Percentiles rank a stretch among this genome's conserved stretches.
Evolutionary conservation across 2,113 vertebrate species (phyloP).

Genomic region (Amphiprion percula): DNA sequence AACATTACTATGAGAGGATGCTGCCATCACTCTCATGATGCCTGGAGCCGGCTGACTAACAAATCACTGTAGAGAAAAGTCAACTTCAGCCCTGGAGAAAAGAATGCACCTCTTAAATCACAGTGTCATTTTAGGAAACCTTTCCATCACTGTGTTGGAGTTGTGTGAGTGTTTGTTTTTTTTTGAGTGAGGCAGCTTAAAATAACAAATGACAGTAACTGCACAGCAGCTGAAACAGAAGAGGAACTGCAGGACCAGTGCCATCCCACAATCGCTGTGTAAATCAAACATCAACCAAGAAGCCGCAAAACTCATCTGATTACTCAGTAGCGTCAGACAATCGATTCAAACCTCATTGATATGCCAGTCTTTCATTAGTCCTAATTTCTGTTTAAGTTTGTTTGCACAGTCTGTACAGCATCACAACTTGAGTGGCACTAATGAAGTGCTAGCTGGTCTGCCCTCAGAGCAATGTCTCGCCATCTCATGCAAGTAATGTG

Average conservation of each 20-base stretch:
- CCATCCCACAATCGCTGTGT: slow-evolving; percentile 58
- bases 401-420: slow-evolving; percentile 23
- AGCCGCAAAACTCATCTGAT: slow-evolving; percentile 7
- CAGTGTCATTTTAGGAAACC: slow-evolving; percentile 62
- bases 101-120: slow-evolving; percentile 54
- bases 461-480: slow-evolving; percentile 7
- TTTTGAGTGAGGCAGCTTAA: slow-evolving; percentile 55
- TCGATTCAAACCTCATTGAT: slow-evolving; percentile 44
- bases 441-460: slow-evolving; percentile 25
- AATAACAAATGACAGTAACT: slow-evolving; percentile 69
- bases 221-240: slow-evolving; percentile 80
- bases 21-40: slow-evolving; percentile 10
- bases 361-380: slow-evolving; percentile 42
- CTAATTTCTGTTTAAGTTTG: slow-evolving; percentile 37
- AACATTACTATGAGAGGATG: background rate
- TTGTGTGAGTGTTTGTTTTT: slow-evolving; percentile 38
- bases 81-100: slow-evolving; percentile 26
- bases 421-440: slow-evolving; percentile 6
- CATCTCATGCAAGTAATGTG: slow-evolving; percentile 43
- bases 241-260: slow-evolving; percentile 59
- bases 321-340: slow-evolving; percentile 48
- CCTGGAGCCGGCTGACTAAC: slow-evolving; percentile 24
- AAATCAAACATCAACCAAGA: slow-evolving; percentile 46
- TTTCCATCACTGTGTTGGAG: slow-evolving; percentile 20
- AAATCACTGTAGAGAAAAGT: slow-evolving; percentile 8